A percentile compares a stretch with the other conserved stretches of the same genome.
These are phyloP conservation scores for Epizoanthus fatuus DNA, from an alignment of 92 coral and sea anemone species.

Conservation along the genomic window DNA sequence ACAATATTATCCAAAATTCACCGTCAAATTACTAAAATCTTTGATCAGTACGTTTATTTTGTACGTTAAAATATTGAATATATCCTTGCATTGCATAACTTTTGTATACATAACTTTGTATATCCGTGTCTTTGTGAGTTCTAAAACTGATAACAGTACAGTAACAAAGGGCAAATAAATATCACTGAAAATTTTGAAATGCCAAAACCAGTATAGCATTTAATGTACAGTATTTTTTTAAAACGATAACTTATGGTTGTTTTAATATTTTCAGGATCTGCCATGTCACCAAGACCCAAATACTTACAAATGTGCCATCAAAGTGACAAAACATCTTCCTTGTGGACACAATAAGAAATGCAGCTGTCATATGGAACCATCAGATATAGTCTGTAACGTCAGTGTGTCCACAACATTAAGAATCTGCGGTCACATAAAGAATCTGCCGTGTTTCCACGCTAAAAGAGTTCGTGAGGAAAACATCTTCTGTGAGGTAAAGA, in stretches of 20 bases:
- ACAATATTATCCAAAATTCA: no score
- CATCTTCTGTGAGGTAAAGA: conserved; percentile 5
- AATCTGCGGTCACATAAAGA: conserved; percentile 55
- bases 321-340: conserved; percentile 42
- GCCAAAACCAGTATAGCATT: not conserved
- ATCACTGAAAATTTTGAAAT: not conserved
- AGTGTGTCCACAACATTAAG: conserved; percentile 20
- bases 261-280: conserved; percentile 6
- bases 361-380: conserved; percentile 42
- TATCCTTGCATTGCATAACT: no score
- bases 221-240: not conserved
- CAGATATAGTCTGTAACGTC: conserved; percentile 34
- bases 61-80: no score
- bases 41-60: not conserved
- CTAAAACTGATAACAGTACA: not conserved
- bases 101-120: not conserved
- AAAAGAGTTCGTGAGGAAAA: not conserved
- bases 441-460: conserved; percentile 22
- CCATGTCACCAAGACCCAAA: conserved; percentile 29
- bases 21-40: not conserved
- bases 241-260: not conserved
- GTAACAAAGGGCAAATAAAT: not conserved
- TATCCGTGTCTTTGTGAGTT: not conserved
- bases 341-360: conserved; percentile 63
- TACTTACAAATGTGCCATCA: conserved; percentile 4